phyloP scores from a whole-genome alignment of 2,797 vertebrate genomes.

The Crenuchus spilurus region DNA sequence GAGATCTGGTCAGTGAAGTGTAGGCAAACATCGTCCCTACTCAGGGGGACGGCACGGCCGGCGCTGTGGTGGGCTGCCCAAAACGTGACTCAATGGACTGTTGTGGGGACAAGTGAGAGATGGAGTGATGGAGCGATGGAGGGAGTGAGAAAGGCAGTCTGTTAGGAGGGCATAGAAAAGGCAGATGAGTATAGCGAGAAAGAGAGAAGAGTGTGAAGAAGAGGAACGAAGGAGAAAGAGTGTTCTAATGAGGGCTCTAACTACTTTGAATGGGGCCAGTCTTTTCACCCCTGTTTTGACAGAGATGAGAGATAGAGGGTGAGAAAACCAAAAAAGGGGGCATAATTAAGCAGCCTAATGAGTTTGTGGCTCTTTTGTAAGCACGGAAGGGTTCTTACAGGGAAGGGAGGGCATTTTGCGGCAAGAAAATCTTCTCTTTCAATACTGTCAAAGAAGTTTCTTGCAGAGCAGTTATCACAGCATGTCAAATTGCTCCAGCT shows the following conservation, averaged over 20 bases:
- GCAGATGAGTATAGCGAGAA: constrained; percentile 18
- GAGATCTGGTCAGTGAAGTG: constrained; percentile 60
- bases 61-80: constrained; percentile 58
- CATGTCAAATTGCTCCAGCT: constrained; percentile 98
- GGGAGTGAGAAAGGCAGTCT: constrained; percentile 58
- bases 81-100: constrained; percentile 55
- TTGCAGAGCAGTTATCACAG: constrained; percentile 99
- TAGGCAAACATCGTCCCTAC: constrained; percentile 68
- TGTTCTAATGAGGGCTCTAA: constrained; percentile 61
- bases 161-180: constrained; percentile 60
- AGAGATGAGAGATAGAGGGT: constrained; percentile 65
- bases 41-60: constrained; percentile 57
- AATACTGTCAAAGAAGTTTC: constrained; percentile 92
- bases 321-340: constrained; percentile 76
- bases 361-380: constrained; percentile 92
- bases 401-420: constrained; percentile 80
- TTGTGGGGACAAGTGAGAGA: constrained; percentile 27
- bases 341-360: constrained; percentile 98
- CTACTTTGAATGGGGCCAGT: constrained; percentile 71
- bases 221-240: constrained; percentile 28
- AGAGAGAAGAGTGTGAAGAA: constrained; percentile 60
- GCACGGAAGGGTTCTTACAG: constrained; percentile 76
- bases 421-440: constrained; percentile 95
- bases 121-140: constrained; percentile 54
- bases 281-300: constrained; percentile 78